Conservation (phyloP, 2,797 vertebrate species). For the Florisuga fusca region DNA sequence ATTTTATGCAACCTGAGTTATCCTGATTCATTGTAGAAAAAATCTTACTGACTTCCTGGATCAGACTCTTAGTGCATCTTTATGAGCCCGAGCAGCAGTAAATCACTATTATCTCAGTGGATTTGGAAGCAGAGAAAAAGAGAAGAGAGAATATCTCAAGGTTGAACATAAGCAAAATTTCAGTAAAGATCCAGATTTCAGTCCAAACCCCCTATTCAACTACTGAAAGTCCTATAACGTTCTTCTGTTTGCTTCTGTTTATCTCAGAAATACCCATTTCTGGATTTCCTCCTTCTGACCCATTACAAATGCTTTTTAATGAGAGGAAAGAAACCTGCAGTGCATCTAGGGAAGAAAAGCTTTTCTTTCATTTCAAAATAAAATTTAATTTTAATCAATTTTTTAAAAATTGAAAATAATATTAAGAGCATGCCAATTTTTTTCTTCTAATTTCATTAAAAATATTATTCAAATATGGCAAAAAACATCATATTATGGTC, state of each 20-base stretch:
- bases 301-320: background rate
- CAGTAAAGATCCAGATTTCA: background rate
- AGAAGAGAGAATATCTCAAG: background rate
- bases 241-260: background rate
- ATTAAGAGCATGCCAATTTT: background rate
- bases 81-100: conserved; percentile 12
- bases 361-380: background rate
- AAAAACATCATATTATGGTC: background rate
- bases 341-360: background rate
- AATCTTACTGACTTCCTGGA: conserved; percentile 27
- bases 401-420: background rate
- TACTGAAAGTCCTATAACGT: background rate
- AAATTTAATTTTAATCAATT: rapidly evolving
- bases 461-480: background rate
- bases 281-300: background rate
- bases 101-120: background rate
- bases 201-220: background rate
- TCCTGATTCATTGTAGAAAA: conserved; percentile 35
- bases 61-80: background rate
- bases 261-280: background rate
- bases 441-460: background rate
- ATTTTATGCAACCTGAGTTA: background rate
- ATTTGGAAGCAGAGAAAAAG: background rate
- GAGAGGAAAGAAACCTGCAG: background rate
- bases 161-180: background rate